Percentiles rank a stretch among this genome's conserved stretches.
These are phyloP conservation scores for Clarias platycephalus DNA, from an alignment of 2,797 vertebrate genomes.

Conservation along the genomic window DNA sequence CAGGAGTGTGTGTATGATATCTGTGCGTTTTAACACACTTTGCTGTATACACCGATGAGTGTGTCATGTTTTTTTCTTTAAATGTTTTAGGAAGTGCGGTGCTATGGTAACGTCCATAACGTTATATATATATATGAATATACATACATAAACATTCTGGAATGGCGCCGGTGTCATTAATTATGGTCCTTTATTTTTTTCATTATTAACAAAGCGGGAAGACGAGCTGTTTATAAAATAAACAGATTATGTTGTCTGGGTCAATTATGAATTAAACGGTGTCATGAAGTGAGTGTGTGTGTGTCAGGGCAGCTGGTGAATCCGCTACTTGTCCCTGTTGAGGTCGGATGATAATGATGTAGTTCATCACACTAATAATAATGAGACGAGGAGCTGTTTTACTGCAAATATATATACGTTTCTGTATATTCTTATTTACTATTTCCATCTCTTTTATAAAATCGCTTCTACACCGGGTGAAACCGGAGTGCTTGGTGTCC, in stretches of 20 bases:
- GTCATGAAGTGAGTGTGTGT: neutral
- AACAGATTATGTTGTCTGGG: fast-evolving
- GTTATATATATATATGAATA: neutral
- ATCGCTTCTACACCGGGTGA: fast-evolving
- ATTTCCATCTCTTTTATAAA: neutral
- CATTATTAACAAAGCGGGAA: no score
- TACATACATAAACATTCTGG: neutral
- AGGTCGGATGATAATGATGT: neutral
- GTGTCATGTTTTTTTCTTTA: neutral
- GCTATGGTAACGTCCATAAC: neutral
- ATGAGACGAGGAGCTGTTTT: no score
- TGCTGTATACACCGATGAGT: neutral
- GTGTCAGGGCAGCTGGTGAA: neutral
- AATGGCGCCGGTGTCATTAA: neutral
- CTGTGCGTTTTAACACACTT: neutral
- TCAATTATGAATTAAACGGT: neutral
- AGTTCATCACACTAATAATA: neutral
- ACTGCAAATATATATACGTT: no score
- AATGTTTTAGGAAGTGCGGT: neutral
- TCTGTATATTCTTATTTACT: no score
- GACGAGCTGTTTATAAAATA: neutral
- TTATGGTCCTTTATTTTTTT: no score
- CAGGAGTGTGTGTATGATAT: neutral
- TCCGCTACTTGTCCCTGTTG: neutral
- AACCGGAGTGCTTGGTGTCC: neutral